These are phyloP conservation scores for Propsilocerus akamusi DNA, from an alignment of 1,140 invertebrate genomes.

Conservation along the genomic window DNA sequence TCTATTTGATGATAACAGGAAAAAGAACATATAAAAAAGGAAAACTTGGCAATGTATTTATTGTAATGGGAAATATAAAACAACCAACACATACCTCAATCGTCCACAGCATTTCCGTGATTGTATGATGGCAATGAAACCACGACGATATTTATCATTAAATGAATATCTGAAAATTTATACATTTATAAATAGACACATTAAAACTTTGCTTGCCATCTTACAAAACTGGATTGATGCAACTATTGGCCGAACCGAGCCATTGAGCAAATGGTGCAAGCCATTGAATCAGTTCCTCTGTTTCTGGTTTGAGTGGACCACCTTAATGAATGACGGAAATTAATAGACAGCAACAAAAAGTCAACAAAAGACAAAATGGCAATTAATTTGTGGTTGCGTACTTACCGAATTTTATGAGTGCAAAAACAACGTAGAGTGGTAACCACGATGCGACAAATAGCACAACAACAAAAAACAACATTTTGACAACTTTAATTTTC, in stretches of 20 bases:
- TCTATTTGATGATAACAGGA: constrained; percentile 11
- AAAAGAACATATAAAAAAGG: not conserved
- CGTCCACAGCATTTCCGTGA: constrained; percentile 66
- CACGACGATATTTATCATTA: constrained; percentile 88
- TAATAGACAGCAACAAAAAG: not conserved
- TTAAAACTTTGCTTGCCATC: too few relatives aligned
- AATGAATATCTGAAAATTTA: too few relatives aligned
- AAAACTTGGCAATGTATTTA: not conserved
- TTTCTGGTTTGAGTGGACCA: constrained; percentile 24
- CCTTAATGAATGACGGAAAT: constrained; percentile 7
- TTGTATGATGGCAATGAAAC: constrained; percentile 77
- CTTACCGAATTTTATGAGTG: constrained; percentile 57
- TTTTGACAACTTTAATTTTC: constrained; percentile 89
- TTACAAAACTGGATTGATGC: constrained; percentile 96
- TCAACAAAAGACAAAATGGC: not conserved
- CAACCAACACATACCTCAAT: constrained; percentile 32
- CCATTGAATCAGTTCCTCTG: constrained; percentile 60
- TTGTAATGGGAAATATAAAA: not conserved
- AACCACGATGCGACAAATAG: constrained; percentile 90
- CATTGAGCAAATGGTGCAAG: constrained; percentile 86
- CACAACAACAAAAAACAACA: constrained; percentile 88
- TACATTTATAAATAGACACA: too few relatives aligned
- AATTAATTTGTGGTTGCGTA: not conserved
- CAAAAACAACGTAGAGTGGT: constrained; percentile 80
- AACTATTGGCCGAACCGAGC: constrained; percentile 89